Conservation (phyloP, 92 coral and sea anemone species). For the Zoanthus sansibaricus region DNA sequence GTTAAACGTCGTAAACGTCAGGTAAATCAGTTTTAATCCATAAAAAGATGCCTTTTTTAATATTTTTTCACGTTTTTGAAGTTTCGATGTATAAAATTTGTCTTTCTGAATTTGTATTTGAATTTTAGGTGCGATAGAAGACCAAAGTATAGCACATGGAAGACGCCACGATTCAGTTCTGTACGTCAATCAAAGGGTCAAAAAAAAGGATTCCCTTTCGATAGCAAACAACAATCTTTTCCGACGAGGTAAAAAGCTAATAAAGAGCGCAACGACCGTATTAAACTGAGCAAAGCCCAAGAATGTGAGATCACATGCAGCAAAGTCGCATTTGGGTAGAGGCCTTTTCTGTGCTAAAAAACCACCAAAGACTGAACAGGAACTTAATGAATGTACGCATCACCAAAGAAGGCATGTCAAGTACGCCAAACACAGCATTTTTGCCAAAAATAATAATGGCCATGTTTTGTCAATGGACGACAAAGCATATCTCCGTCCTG, state of each 20-base stretch:
- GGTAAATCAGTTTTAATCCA: not conserved
- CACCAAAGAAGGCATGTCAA: constrained; percentile 45
- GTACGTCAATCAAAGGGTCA: constrained; percentile 45
- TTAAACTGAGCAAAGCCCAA: constrained; percentile 34
- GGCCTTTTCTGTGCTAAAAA: constrained; percentile 45
- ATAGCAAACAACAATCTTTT: constrained; percentile 26
- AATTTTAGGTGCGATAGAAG: constrained; percentile 46
- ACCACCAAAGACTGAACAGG: constrained; percentile 24
- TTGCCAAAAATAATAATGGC: constrained; percentile 31
- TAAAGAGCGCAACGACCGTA: constrained; percentile 31
- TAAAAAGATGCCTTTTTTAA: too few species aligned
- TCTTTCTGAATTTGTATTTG: too few species aligned
- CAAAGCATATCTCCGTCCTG: constrained; percentile 53
- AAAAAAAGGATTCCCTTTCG: constrained; percentile 33
- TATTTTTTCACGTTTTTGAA: too few species aligned
- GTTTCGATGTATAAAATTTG: too few species aligned
- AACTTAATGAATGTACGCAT: constrained; percentile 28
- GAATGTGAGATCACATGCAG: constrained; percentile 1
- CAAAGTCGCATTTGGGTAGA: constrained; percentile 23
- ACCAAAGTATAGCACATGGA: constrained; percentile 61
- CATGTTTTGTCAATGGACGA: constrained; percentile 59
- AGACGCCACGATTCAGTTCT: constrained; percentile 63
- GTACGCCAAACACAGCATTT: constrained; percentile 34
- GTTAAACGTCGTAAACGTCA: constrained; percentile 5
- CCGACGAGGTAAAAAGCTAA: constrained; percentile 26